Base-by-base conservation (phyloP, 2,113 vertebrate genomes). In the Gambusia affinis region DNA sequence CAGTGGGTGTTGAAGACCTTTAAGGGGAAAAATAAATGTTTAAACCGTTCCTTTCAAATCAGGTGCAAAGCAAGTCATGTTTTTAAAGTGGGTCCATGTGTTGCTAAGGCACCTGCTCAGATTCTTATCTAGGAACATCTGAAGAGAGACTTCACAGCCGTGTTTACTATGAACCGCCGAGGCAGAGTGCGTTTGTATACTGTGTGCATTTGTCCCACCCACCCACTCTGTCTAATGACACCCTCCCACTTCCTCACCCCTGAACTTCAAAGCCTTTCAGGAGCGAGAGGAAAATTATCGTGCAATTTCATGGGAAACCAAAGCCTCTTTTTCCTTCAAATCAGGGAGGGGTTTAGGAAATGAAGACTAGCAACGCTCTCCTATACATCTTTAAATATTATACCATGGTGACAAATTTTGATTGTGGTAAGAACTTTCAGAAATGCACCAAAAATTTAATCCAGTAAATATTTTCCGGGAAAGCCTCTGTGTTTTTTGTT, bases 391-490 rank as follows among this genome's bases (percentile, higher is more conserved):
- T 87, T 86, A 91, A 90, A 89, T 84, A 87, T 87, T 70, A 81
- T 79, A 83, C 75, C 28, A 62, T 89, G 90, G 90, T 92, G 90
- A 91, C 90, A 83, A 83, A 76, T 87, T 89, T 77, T 91, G 84
- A 91, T 91, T 92, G 1, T 28, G 37, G 65, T 83, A 78, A 85
- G 80, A 76, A 78, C 66, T 72, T 77, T 60, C 2, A 76, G 74
- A 80, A 88, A 85, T 79, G 82, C 72, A 66, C 66, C 78, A 76
- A 74, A 88, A 87, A 19, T 2, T 84, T 88, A 88, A 93, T 86
- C 87, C 88, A 83, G 88, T 91, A 92, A 91, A 89, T 93, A 91
- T 93, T 90, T 90, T 85, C 73, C 64, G 81, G 85, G 83, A 90
- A 90, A 91, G 44, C 44, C 5, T 47, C 15, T 47, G 44, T 19